Base-by-base conservation (phyloP, 2,888 invertebrate genomes). In the Margaritifera margaritifera region DNA sequence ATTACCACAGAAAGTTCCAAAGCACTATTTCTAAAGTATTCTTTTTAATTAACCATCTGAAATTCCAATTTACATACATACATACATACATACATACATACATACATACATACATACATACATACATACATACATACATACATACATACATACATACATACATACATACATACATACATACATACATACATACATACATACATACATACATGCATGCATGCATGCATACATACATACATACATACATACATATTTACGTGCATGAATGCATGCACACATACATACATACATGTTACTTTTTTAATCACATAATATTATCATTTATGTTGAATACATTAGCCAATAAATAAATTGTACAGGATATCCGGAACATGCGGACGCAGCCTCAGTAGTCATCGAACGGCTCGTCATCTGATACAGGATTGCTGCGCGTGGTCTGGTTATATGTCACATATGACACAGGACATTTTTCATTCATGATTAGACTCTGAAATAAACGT, bases 401-500 rank as follows among this genome's bases (percentile, higher is more conserved):
- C 2, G 42, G 42, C 8, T 84, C 85, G 31, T 86, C 86, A 24
- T 86, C 85, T 0, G 84, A 83, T 8, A 78, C 77, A 4, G 75
- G 76, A 51, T 80, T 75, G 58, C 83, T 83, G 27, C 76, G 72
- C 3, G 71, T 77, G 20, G 80, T 86, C 73, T 87, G 87, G 74
- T 86, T 89, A 91, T 97, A 98, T 87, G 96, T 97, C 68, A 97
- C 96, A 91, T 98, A 98, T 82, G 97, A 94, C 52, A 98, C 96
- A 59, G 97, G 95, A 65, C 96, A 95, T 84, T 96, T 95, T 84
- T 97, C 97, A 75, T 95, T 96, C 88, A 95, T 93, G 80, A 97
- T 95, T 75, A 97, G 91, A 25, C 95, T 95, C 96, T 97, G 93
- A 55, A 92, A 92, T 75, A 80, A 57, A 74, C 69, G 59, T 62